phyloP scores from a whole-genome alignment of 92 coral and sea anemone genomes.

The Metridium senile region DNA sequence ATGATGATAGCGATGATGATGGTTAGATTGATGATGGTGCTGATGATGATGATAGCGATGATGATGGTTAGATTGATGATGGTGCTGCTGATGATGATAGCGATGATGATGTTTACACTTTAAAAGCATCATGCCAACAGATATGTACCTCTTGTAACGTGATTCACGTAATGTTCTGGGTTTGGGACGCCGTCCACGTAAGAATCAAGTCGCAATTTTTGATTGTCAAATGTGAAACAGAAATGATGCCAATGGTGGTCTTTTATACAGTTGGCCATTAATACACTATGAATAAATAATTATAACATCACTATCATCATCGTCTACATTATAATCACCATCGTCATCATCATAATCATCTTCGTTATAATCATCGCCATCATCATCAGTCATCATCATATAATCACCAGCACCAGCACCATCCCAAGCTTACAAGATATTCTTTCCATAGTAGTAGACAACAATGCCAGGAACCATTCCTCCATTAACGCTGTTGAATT shows the following conservation, averaged over 20 bases:
- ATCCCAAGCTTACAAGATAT: slow-evolving; percentile 3
- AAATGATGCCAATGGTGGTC: slow-evolving; percentile 49
- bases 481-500: slow-evolving; percentile 4
- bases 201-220: background rate
- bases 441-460: background rate
- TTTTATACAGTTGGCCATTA: background rate
- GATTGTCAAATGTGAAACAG: slow-evolving; percentile 35
- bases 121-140: too few relatives aligned
- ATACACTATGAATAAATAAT: background rate
- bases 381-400: background rate
- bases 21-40: background rate
- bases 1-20: background rate
- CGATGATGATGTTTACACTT: background rate
- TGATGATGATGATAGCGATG: background rate
- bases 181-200: slow-evolving; percentile 3
- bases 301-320: background rate
- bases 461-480: background rate
- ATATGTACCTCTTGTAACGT: background rate
- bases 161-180: background rate
- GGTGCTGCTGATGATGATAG: background rate
- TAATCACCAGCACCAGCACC: too few relatives aligned
- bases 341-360: too few relatives aligned
- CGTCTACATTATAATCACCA: too few relatives aligned
- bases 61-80: background rate
- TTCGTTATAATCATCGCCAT: too few relatives aligned